phyloP scores from a whole-genome alignment of 1,140 invertebrate species.

The Diachasmimorpha longicaudata region DNA sequence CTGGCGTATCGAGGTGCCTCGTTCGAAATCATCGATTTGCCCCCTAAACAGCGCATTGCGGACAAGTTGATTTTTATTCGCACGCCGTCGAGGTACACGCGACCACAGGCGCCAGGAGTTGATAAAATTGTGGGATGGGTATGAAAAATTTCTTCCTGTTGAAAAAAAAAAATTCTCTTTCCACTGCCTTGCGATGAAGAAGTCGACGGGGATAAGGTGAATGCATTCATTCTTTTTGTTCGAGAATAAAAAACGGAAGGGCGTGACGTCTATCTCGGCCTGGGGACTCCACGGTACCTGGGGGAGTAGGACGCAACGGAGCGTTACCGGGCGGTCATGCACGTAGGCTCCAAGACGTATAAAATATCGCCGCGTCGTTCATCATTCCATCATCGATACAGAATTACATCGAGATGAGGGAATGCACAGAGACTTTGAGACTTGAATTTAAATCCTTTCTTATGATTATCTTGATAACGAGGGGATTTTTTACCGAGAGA shows the following conservation, averaged over 20 bases:
- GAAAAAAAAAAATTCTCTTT: neutral
- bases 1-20: neutral
- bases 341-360: neutral
- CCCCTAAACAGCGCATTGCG: constrained; percentile 5
- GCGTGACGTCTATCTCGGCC: constrained; percentile 14
- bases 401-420: neutral
- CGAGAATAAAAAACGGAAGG: constrained; percentile 23
- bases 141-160: neutral
- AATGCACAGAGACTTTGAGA: neutral
- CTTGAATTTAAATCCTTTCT: no score
- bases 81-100: neutral
- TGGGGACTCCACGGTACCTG: neutral
- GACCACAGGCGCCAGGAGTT: neutral
- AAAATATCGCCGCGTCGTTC: neutral
- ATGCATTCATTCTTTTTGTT: neutral
- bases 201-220: neutral
- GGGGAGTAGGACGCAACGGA: neutral
- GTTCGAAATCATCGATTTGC: neutral
- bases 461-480: no score
- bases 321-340: constrained; percentile 1
- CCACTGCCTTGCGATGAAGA: neutral
- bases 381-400: neutral
- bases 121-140: neutral
- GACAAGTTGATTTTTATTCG: neutral
- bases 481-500: no score